These are phyloP conservation scores for Keiferia lycopersicella DNA, from an alignment of 2,888 invertebrate species.

Conservation along the genomic window DNA sequence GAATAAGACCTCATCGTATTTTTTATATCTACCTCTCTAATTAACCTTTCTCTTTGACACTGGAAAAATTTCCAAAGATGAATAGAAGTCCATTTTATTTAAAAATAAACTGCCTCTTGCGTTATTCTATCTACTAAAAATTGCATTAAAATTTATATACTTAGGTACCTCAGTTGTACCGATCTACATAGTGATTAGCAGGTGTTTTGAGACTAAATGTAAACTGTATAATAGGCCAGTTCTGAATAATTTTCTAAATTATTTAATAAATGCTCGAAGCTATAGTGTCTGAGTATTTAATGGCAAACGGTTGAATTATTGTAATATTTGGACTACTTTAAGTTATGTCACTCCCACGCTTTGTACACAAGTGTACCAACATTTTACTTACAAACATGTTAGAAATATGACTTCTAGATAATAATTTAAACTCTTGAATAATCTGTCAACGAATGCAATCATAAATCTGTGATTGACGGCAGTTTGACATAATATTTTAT, in stretches of 20 bases:
- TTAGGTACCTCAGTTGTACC: too few species aligned
- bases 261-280: constrained; percentile 13
- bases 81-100: too few species aligned
- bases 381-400: background rate
- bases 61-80: too few species aligned
- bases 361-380: background rate
- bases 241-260: constrained; percentile 9
- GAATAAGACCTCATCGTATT: too few species aligned
- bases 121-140: too few species aligned
- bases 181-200: too few species aligned
- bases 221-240: background rate
- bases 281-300: constrained; percentile 9
- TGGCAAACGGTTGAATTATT: constrained; percentile 13
- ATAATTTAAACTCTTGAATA: constrained; percentile 12
- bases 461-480: background rate
- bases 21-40: too few species aligned
- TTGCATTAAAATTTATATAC: too few species aligned
- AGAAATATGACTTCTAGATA: constrained; percentile 19
- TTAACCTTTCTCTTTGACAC: too few species aligned
- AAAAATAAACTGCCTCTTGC: too few species aligned
- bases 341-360: constrained; percentile 11
- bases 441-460: constrained; percentile 13
- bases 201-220: background rate
- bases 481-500: too few species aligned
- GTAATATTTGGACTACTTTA: constrained; percentile 17